These are phyloP conservation scores for Heterocephalus glaber DNA, from an alignment of 2,113 vertebrate genomes.

Conservation along the genomic window DNA sequence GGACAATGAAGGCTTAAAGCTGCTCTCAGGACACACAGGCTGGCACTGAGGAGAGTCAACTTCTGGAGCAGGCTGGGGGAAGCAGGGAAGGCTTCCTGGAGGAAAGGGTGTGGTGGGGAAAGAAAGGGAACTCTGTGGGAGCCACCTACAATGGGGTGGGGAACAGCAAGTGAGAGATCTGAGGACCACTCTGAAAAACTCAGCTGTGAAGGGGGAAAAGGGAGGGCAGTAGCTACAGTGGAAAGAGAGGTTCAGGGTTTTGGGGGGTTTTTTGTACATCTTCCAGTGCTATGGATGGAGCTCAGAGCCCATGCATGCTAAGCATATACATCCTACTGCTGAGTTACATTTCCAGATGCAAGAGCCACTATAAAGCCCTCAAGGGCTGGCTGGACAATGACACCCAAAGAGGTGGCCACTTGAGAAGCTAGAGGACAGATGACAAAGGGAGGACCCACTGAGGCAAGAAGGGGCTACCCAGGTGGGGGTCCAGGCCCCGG, in stretches of 20 bases:
- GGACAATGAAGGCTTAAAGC: background rate
- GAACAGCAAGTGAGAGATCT: background rate
- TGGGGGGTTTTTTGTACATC: background rate
- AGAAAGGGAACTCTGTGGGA: background rate
- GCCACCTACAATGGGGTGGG: background rate
- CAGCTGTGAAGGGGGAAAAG: background rate
- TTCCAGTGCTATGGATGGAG: background rate
- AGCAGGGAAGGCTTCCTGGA: constrained; percentile 45
- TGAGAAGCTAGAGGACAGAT: background rate
- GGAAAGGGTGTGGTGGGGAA: background rate
- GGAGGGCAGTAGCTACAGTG: background rate
- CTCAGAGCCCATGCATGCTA: background rate
- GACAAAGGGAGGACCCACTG: background rate
- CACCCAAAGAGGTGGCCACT: background rate
- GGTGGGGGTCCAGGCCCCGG: too few relatives aligned
- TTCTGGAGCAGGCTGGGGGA: background rate
- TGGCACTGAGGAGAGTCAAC: background rate
- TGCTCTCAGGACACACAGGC: background rate
- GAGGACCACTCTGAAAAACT: background rate
- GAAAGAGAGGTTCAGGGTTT: background rate
- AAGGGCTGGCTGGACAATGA: background rate
- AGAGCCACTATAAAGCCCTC: background rate
- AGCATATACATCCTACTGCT: background rate
- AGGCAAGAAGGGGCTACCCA: background rate
- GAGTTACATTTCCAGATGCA: background rate